Conservation (phyloP, 2,113 vertebrate genomes). For the Cyanoderma ruficeps region DNA sequence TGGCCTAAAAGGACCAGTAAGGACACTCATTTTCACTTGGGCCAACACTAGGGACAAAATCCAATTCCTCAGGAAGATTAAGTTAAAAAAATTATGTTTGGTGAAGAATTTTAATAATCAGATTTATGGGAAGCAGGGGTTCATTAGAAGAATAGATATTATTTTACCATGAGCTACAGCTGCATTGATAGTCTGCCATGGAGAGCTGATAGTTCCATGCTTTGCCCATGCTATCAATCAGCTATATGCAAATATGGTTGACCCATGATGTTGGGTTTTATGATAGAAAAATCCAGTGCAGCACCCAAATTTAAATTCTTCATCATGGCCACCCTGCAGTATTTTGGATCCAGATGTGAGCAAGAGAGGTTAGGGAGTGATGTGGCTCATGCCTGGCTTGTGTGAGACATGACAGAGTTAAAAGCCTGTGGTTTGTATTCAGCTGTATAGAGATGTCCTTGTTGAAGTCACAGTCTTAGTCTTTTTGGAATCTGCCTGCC, state of each 20-base stretch:
- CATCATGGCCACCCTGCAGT: background rate
- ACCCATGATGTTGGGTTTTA: background rate
- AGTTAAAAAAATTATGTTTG: background rate
- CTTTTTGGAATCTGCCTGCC: background rate
- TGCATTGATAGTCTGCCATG: background rate
- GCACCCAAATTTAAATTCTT: background rate
- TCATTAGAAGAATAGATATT: background rate
- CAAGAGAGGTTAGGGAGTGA: background rate
- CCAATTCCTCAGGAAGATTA: background rate
- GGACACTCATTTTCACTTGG: background rate
- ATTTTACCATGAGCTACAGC: background rate
- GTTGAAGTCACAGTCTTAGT: background rate
- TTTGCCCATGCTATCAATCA: background rate
- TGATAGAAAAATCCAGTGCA: background rate
- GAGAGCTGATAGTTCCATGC: background rate
- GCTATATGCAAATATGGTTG: background rate
- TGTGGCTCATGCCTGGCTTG: background rate
- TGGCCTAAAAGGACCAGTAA: background rate
- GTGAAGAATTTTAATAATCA: background rate
- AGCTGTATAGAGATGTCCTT: background rate
- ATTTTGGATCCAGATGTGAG: background rate
- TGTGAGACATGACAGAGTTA: background rate
- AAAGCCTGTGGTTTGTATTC: background rate
- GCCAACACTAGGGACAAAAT: background rate
- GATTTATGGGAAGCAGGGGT: background rate